phyloP scores from a whole-genome alignment of 2,888 invertebrate genomes.

The Lysandra coridon region DNA sequence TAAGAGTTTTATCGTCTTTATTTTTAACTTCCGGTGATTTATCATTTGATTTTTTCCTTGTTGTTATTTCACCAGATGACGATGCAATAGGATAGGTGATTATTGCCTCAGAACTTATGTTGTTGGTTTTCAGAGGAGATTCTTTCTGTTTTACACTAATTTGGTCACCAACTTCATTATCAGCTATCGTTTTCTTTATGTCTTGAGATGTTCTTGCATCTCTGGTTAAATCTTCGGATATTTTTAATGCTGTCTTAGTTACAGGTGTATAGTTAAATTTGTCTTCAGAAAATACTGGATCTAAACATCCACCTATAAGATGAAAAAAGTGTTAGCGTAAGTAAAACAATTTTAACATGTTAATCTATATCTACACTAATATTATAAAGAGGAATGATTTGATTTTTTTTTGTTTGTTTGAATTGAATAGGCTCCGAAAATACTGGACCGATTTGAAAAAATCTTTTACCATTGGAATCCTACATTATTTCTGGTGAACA shows the following conservation, averaged over 20 bases:
- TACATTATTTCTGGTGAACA: no score
- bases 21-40: neutral
- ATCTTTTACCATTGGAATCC: no score
- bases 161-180: neutral
- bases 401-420: no score
- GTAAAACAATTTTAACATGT: neutral
- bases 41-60: neutral
- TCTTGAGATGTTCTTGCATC: neutral
- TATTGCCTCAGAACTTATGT: neutral
- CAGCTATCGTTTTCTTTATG: neutral
- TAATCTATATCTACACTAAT: neutral
- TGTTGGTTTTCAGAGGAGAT: neutral
- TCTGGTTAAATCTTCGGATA: neutral
- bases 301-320: constrained; percentile 66
- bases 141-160: neutral
- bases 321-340: neutral
- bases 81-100: constrained; percentile 31
- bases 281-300: constrained; percentile 69
- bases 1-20: constrained; percentile 32
- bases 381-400: no score
- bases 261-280: constrained; percentile 55
- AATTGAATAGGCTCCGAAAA: no score
- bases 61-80: constrained; percentile 42
- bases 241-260: neutral
- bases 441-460: no score